Evolutionary conservation across 2,797 vertebrate genomes (phyloP).

Genomic region (Synanceia verrucosa): DNA sequence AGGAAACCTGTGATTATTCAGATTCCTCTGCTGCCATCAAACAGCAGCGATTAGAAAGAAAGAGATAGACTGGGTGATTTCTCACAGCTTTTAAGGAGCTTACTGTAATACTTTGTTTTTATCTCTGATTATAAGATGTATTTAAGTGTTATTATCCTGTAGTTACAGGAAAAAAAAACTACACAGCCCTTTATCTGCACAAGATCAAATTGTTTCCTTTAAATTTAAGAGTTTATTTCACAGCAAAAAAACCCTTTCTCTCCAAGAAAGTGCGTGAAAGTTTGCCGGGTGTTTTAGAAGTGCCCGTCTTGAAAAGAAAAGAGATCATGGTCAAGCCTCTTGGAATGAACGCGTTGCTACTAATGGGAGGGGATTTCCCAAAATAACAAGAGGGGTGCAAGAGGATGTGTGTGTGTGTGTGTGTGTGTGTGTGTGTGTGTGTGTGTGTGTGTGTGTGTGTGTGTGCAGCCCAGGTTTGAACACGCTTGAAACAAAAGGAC

Average conservation of each 20-base stretch:
- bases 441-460: constrained; percentile 13
- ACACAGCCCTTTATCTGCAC: neutral
- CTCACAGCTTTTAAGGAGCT: constrained; percentile 44
- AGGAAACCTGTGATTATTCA: constrained; percentile 69
- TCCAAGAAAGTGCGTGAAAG: too few relatives aligned
- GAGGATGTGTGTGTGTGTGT: constrained; percentile 15
- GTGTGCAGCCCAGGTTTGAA: constrained; percentile 35
- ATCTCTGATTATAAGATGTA: constrained; percentile 40
- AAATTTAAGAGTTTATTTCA: neutral
- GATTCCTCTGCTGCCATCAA: constrained; percentile 59
- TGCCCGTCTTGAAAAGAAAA: constrained; percentile 38
- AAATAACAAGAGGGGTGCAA: constrained; percentile 13
- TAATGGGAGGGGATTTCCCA: constrained; percentile 43
- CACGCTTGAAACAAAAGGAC: constrained; percentile 42
- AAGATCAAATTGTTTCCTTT: neutral
- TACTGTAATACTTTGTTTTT: constrained; percentile 54
- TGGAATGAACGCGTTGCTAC: constrained; percentile 15
- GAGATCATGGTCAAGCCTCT: constrained; percentile 27
- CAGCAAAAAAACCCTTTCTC: too few relatives aligned
- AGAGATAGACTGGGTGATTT: constrained; percentile 34
- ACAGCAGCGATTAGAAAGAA: constrained; percentile 53
- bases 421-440: neutral
- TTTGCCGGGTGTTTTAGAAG: neutral
- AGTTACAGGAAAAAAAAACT: neutral
- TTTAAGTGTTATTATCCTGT: constrained; percentile 43